A percentile compares a stretch with the other conserved stretches of the same genome.
Conservation (phyloP, 2,113 vertebrate genomes). For the Rhombomys opimus region DNA sequence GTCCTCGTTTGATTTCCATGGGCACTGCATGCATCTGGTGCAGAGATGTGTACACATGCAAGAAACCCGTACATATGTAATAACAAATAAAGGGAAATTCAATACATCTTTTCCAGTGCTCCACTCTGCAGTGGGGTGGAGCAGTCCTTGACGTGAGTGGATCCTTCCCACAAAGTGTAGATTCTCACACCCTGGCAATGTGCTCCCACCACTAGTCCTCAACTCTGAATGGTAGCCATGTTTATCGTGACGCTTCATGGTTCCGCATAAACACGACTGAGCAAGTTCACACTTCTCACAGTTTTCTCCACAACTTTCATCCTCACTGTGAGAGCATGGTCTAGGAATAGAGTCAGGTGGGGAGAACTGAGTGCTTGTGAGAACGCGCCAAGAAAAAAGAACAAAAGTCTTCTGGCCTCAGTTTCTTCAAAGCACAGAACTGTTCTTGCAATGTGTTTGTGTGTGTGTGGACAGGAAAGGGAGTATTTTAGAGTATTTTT, state of each 20-base stretch:
- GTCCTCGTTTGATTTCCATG: neutral
- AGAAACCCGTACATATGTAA: neutral
- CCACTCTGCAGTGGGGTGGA: neutral
- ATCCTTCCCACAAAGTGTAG: neutral
- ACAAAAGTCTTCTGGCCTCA: neutral
- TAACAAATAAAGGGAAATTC: neutral
- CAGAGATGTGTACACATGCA: neutral
- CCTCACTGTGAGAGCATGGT: neutral
- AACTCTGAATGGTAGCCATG: neutral
- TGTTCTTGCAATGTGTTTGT: neutral
- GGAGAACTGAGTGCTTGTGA: neutral
- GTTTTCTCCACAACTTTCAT: neutral
- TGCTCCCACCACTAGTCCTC: fast-evolving
- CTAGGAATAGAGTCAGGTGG: neutral
- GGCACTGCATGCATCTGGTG: neutral
- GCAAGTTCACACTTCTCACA: neutral
- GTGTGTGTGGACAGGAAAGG: no score
- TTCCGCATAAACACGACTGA: neutral
- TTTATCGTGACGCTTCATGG: neutral
- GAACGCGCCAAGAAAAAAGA: neutral
- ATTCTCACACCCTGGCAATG: neutral
- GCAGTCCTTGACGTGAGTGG: neutral
- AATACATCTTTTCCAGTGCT: neutral
- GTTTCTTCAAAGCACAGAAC: neutral
- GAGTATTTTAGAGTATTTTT: neutral